Base-by-base conservation (phyloP, 2,888 invertebrate species). In the Mimas tiliae region DNA sequence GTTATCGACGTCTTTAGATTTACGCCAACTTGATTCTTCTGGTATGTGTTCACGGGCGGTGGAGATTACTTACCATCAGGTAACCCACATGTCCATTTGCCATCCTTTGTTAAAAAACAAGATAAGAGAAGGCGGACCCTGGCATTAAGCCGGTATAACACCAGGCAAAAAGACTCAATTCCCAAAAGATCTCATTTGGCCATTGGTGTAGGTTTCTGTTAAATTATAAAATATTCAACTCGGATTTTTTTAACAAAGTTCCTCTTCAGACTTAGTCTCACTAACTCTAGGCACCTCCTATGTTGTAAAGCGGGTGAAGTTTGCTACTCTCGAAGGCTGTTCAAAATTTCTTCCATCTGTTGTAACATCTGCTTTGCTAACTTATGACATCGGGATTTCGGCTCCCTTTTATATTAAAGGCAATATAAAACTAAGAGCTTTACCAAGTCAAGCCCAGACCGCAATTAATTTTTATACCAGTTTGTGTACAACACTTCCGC, bases 291-390 rank as follows among this genome's bases (percentile, higher is more conserved):
- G 16, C 38, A 34, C 11, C 34, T 34, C 38, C 53, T 11, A 19
- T 19, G 42, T 42, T 58, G 42, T 58, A 19, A 19, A 6, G 33
- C 14, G 34, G 19, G 42, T 9, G 11, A 58, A 58, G 58, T 58
- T 58, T 42, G 16, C 42, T 42, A 58, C 42, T 58, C 53, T n/a
- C 19, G 19, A 42, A 58, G 58, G 58, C 58, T 55, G 38, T 55
- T 58, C 42, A 58, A 58, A 58, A 58, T 58, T 58, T 42, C 58
- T 58, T 11, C 58, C 19, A 11, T 19, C 58, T 33, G 33, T 12
- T 58, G 58, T 38, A 58, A 38, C 58, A 58, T 58, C 58, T 58
- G 58, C 19, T 58, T 38, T 42, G 58, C 58, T 42, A 58, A 58
- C 58, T 58, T 58, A 58, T 42, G 42, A 58, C 42, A 38, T 42